Base-by-base conservation (phyloP, 2,888 invertebrate genomes). In the Hoplodrina blanda region DNA sequence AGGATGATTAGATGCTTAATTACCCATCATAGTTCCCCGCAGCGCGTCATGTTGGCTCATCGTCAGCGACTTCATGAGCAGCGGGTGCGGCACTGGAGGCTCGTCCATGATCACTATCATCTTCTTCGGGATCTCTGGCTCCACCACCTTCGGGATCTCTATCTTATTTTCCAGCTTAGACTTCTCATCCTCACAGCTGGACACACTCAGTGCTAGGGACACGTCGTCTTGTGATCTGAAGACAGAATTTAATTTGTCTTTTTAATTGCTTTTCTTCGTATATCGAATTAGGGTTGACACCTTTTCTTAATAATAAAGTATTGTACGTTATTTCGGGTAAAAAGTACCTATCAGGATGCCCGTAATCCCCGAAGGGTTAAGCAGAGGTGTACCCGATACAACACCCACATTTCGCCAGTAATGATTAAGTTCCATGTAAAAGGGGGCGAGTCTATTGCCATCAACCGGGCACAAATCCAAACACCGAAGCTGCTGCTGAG, bases 211-310 rank as follows among this genome's bases (percentile, higher is more conserved):
- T 46, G 95, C 96, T 61, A 95, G 85, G 33, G 96, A 96, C 2
- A 96, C 96, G 78, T 96, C 96, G 62, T 96, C 96, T 89, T 96
- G 96, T 62, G 96, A 96, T 85, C 96, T 96, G 87, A 2, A 60
- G 62, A 56, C 41, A 56, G 7, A 37, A 61, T 46, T 46, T 17
- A 44, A n/a, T n/a, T n/a, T n/a, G n/a, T n/a, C n/a, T n/a, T n/a
- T n/a, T n/a, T n/a, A n/a, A n/a, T n/a, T n/a, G n/a, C n/a, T n/a
- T n/a, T n/a, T n/a, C n/a, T n/a, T n/a, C n/a, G n/a, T n/a, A n/a
- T n/a, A n/a, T n/a, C n/a, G n/a, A n/a, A n/a, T 25, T 25, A 25
- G 25, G 25, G 25, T 25, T 25, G 2, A 25, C 25, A 25, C 2
- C 25, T 25, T 25, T 25, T 25, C 25, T 25, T 25, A 25, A 25